These are phyloP conservation scores for Taenaris catops DNA, from an alignment of 2,888 invertebrate species.

Conservation along the genomic window DNA sequence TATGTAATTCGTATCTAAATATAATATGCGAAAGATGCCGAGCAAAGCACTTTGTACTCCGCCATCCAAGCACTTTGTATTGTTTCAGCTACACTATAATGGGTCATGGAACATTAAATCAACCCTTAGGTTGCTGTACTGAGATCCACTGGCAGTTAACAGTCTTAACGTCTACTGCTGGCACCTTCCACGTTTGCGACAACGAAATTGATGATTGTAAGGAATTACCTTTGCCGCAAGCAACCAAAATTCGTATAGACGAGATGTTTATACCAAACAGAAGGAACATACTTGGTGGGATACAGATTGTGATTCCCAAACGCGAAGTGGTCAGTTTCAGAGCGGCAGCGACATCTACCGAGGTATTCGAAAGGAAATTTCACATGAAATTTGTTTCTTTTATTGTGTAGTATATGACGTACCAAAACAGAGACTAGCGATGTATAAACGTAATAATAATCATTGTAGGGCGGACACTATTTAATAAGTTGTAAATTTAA, in stretches of 20 bases:
- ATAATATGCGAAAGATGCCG: no score
- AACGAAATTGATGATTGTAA: conserved; percentile 39
- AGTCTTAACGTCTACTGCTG: conserved; percentile 40
- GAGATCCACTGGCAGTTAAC: conserved; percentile 60
- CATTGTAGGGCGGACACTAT: no score
- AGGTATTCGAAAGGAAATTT: no score
- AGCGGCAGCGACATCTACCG: conserved; percentile 44
- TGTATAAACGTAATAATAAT: no score
- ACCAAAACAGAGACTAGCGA: no score
- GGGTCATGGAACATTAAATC: conserved; percentile 46
- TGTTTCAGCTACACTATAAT: conserved; percentile 52
- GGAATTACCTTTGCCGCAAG: conserved; percentile 34
- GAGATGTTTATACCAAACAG: conserved; percentile 63
- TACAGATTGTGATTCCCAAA: conserved; percentile 45
- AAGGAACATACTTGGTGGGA: conserved; percentile 58
- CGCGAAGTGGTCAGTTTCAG: conserved; percentile 54
- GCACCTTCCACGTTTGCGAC: conserved; percentile 57
- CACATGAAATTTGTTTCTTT: no score
- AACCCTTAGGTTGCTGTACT: conserved; percentile 25
- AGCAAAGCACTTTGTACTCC: no score
- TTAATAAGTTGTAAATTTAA: no score
- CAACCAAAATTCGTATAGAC: conserved; percentile 49
- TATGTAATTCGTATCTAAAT: no score
- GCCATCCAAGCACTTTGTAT: no score
- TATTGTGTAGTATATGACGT: no score